phyloP scores from a whole-genome alignment of 2,888 invertebrate genomes.

The Hydrotaea cyrtoneurina region DNA sequence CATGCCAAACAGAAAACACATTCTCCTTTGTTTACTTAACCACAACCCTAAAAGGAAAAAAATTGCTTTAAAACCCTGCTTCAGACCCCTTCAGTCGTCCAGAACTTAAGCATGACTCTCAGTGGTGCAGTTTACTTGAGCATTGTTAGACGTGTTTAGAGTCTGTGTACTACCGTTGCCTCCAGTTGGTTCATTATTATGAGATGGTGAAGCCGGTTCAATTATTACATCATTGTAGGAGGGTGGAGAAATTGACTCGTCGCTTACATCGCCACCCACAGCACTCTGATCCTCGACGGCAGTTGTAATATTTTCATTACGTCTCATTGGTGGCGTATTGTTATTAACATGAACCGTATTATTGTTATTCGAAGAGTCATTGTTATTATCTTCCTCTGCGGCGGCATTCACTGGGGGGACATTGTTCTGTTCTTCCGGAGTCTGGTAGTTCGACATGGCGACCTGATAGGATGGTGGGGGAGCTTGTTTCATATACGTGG shows the following conservation, averaged over 20 bases:
- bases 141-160: constrained; percentile 43
- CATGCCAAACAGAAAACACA: background rate
- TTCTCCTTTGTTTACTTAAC: constrained; percentile 19
- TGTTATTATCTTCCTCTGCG: constrained; percentile 75
- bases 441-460: constrained; percentile 81
- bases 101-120: constrained; percentile 76
- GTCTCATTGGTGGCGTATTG: constrained; percentile 76
- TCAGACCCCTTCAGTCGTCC: background rate
- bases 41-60: constrained; percentile 40
- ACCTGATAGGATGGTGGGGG: constrained; percentile 88
- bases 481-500: constrained; percentile 84
- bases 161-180: constrained; percentile 53
- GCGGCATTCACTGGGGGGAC: constrained; percentile 25
- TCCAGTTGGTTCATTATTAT: constrained; percentile 61
- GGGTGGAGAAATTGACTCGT: constrained; percentile 68
- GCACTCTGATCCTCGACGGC: constrained; percentile 41
- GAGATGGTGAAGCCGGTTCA: constrained; percentile 55
- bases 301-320: constrained; percentile 66
- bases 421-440: constrained; percentile 69
- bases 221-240: constrained; percentile 72
- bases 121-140: constrained; percentile 67
- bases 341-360: constrained; percentile 78
- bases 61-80: constrained; percentile 41
- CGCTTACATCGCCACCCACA: constrained; percentile 27
- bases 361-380: constrained; percentile 78